Base-by-base conservation (phyloP, 1,140 invertebrate species). In the Paraescarpia echinospica region DNA sequence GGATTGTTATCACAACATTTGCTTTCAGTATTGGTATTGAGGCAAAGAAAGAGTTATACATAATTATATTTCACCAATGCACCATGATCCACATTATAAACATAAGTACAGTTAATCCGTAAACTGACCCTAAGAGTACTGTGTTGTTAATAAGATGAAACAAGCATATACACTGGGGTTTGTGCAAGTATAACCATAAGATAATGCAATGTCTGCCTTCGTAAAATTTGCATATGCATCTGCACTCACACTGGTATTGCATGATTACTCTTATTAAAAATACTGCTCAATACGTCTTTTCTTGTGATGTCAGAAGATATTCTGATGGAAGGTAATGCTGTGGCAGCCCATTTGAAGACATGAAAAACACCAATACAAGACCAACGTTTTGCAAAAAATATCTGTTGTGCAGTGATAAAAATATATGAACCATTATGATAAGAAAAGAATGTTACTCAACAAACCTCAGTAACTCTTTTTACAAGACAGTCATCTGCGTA, bases 401-500 rank as follows among this genome's bases (percentile, higher is more conserved):
- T 77, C 22, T 77, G 59, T 0, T 77, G 14, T 77, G 59, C 59
- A 77, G 4, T 77, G 59, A 77, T 4, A 77, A 77, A 51, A n/a
- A 51, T 51, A 51, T 51, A 51, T 51, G n/a, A n/a, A n/a, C n/a
- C n/a, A n/a, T n/a, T n/a, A n/a, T n/a, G n/a, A n/a, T n/a, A n/a
- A n/a, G n/a, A n/a, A n/a, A n/a, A n/a, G n/a, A n/a, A 34, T 90
- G 9, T 22, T 34, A 33, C 14, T 90, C 18, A 6, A 90, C 90
- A 41, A 96, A 98, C 98, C 96, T 98, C 98, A 33, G 98, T 99
- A 6, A 99, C 98, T 95, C 99, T 97, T 95, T 99, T 98, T 1
- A 99, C 98, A 92, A 99, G 96, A 96, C 99, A 99, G 96, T 99
- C 99, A 97, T 99, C 99, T 94, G 99, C 99, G 97, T 99, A 99